Base-by-base conservation (phyloP, 2,797 vertebrate genomes). In the Orestias chungarensis region DNA sequence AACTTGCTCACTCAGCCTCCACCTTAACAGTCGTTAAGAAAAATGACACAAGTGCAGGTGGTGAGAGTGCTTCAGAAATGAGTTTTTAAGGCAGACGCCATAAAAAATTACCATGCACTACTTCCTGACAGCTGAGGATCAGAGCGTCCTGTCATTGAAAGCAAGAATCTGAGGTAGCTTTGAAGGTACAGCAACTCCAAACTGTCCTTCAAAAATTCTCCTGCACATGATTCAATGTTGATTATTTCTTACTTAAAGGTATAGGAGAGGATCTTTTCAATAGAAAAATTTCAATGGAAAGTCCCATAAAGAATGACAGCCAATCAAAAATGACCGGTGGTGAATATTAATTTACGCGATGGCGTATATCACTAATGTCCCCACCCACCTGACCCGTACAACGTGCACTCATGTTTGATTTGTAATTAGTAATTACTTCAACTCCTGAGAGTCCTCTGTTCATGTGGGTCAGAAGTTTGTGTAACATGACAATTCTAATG, bases 1-100 rank as follows among this genome's bases (percentile, higher is more conserved):
- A 83, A 84, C 82, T 85, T 76, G 74, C 73, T 86, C 86, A 73
- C 75, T 69, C 75, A 75, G 68, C 77, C 74, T 81, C 73, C 82
- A 61, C 85, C 82, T 76, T 74, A 81, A 79, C 74, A 86, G 83
- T 88, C 88, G 90, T 92, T 89, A 91, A 88, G 89, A 90, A 89
- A 91, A 90, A 89, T 87, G 87, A 90, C 82, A 92, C 78, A 67
- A 81, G 83, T 0, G 43, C 74, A 73, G 73, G 85, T 69, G 78
- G 78, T 46, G 79, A 86, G 86, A 87, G 81, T 69, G 79, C 69
- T 83, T 79, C 64, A 87, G 78, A 87, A 86, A 89, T 88, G 27
- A 83, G 85, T 91, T 89, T n/a, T 87, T 83, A 87, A 87, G 81
- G 83, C 79, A 74, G 88, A 76, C 25, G 74, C 74, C 85, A 68